Percentiles rank a stretch among this genome's conserved stretches.
Evolutionary conservation across 2,797 vertebrate genomes (phyloP).

Genomic region (Mionectes olivaceus): DNA sequence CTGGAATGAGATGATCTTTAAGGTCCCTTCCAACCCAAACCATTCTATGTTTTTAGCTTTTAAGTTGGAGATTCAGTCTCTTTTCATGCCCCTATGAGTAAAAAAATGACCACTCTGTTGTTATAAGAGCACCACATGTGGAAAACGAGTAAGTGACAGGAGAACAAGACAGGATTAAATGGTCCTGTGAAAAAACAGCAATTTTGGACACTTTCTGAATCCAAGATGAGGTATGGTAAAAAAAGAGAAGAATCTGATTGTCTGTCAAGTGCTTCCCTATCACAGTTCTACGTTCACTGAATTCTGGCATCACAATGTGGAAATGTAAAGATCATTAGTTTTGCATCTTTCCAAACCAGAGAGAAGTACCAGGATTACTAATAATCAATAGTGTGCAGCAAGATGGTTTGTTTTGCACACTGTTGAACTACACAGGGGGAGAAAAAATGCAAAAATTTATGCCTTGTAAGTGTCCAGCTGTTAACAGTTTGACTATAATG

Average conservation of each 20-base stretch:
- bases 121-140: not conserved
- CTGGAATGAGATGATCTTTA: not conserved
- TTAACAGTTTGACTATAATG: not conserved
- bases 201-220: not conserved
- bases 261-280: not conserved
- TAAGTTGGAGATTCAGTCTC: not conserved
- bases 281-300: not conserved
- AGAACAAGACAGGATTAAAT: not conserved
- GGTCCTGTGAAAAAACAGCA: not conserved
- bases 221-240: not conserved
- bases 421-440: not conserved
- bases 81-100: accelerated
- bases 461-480: not conserved
- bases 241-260: not conserved
- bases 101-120: not conserved
- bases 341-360: not conserved
- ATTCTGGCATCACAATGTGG: not conserved
- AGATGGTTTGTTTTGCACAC: not conserved
- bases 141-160: not conserved
- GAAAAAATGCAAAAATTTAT: accelerated
- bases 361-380: not conserved
- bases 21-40: not conserved
- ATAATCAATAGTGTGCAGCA: not conserved
- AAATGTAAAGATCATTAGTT: not conserved
- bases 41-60: not conserved